Conservation (phyloP, 2,797 vertebrate genomes). For the Natrix natrix region DNA sequence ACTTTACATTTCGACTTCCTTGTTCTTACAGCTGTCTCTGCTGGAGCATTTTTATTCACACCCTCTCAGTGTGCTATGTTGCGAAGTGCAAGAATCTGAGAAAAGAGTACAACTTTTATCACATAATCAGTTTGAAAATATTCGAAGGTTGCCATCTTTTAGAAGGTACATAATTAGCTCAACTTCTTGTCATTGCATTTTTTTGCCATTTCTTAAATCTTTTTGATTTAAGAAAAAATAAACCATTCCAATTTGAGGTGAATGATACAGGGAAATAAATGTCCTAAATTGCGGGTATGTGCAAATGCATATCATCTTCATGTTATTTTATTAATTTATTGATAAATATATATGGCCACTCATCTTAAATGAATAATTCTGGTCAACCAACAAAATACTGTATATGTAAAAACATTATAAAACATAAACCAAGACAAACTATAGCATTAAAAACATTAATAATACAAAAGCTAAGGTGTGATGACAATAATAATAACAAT, state of each 20-base stretch:
- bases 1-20: background rate
- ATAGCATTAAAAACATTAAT: background rate
- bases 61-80: constrained; percentile 90
- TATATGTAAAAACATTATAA: background rate
- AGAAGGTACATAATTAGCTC: constrained; percentile 77
- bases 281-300: background rate
- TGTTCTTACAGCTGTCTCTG: constrained; percentile 82
- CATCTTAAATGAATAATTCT: background rate
- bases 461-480: background rate
- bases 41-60: constrained; percentile 91
- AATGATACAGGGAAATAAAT: background rate
- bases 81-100: constrained; percentile 74
- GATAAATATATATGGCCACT: background rate
- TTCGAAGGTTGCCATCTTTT: constrained; percentile 88
- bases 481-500: background rate
- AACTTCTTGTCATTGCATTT: background rate
- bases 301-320: background rate
- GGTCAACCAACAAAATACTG: background rate
- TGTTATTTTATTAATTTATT: background rate
- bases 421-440: background rate
- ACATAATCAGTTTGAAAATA: constrained; percentile 79
- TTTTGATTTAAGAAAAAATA: background rate
- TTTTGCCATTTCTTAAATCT: background rate
- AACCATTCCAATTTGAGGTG: background rate
- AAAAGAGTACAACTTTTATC: constrained; percentile 74